phyloP scores from a whole-genome alignment of 2,888 invertebrate genomes.

The Andrena trimmerana region DNA sequence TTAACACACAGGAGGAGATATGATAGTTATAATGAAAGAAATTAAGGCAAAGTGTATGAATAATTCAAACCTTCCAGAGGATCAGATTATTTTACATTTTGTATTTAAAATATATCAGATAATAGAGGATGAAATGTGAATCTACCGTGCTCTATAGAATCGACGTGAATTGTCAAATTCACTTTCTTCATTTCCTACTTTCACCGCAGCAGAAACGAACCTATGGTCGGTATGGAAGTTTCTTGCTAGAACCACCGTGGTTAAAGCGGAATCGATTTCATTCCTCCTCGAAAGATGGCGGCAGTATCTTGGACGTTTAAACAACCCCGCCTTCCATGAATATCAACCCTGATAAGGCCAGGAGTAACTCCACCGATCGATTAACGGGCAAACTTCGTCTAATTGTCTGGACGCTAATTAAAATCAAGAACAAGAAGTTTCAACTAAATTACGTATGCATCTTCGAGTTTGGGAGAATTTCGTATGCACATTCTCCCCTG shows the following conservation, averaged over 20 bases:
- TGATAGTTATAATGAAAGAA: neutral
- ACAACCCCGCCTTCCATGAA: conserved; percentile 33
- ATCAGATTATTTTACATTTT: neutral
- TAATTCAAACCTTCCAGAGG: neutral
- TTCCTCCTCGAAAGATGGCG: conserved; percentile 57
- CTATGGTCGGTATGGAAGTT: conserved; percentile 71
- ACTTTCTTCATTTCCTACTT: conserved; percentile 52
- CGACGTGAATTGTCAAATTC: neutral
- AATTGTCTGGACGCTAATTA: conserved; percentile 60
- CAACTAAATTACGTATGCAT: conserved; percentile 43
- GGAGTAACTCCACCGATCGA: conserved; percentile 67
- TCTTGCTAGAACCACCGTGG: conserved; percentile 27
- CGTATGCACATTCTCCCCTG: conserved; percentile 17
- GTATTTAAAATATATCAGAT: neutral
- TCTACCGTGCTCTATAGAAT: neutral
- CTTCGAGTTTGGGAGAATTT: conserved; percentile 27
- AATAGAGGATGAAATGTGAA: neutral
- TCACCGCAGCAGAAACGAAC: conserved; percentile 47
- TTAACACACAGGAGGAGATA: neutral
- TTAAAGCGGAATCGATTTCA: conserved; percentile 16
- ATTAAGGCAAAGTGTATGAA: neutral
- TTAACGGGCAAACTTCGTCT: conserved; percentile 70
- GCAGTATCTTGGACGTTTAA: neutral
- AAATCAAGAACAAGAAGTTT: conserved; percentile 57
- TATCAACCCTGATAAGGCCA: conserved; percentile 64